Evolutionary conservation across 2,113 vertebrate genomes (phyloP), one percentile per base, ranked within the genome.

Genomic region (Ictalurus punctatus): DNA sequence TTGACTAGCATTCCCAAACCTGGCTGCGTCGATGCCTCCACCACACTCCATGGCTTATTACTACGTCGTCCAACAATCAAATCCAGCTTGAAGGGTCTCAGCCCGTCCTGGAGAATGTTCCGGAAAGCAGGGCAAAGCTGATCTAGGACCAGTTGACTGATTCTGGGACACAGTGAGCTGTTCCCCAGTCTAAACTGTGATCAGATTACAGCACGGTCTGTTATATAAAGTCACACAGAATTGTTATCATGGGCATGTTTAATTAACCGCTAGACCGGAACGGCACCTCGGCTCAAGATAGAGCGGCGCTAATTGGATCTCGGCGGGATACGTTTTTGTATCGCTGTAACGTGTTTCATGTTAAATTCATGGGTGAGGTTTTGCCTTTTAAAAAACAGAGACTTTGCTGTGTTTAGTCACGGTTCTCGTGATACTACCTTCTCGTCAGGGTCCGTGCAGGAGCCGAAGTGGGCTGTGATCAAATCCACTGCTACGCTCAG

Each of bases 381-480:
- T 78, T 54, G 21, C 17, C n/a, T 80, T 37, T 40, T 40, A 40
- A 2, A 16, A 79, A 52, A 61, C 27, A 59, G 6, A 56, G 27
- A 21, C 8, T 37, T 27, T 65, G 3, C 58, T 44, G 34, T 44
- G 17, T 61, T 27, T 16, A 67, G n/a, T 67, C 63, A 52, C 27
- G 21, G 48, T 58, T 23, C 58, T 87, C 3, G 79, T 63, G 0
- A 84, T 87, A 48, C 3, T 96, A 99, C 98, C 97, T 99, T 99
- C 89, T 97, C 96, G 5, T 97, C 96, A 54, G 97, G 96, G 85
- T 99, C 97, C 91, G 97, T 96, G 93, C 96, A 97, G 90, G 96
- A 97, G 90, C 97, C 97, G 93, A 99, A 99, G 93, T 99, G 97
- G 90, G 97, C 96, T 94, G 97, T 96, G 48, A 99, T 98, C 86